Conservation (phyloP, 2,113 vertebrate species). For the Notechis scutatus region DNA sequence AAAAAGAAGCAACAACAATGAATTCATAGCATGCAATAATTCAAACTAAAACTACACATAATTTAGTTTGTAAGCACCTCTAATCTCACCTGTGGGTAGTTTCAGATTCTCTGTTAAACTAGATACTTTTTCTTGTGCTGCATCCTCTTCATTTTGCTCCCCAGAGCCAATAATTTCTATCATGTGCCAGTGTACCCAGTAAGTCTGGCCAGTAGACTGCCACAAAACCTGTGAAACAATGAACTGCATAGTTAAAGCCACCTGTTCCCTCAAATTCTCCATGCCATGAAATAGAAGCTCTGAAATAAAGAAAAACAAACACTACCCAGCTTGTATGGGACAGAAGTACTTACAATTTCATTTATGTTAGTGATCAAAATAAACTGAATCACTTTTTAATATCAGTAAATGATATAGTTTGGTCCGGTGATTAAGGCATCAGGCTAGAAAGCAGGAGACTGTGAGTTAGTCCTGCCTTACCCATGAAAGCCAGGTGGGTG, state of each 20-base stretch:
- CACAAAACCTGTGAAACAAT: conserved; percentile 80
- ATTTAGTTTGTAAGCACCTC: not conserved
- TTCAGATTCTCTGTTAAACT: conserved; percentile 69
- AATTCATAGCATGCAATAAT: not conserved
- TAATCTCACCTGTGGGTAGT: conserved; percentile 69
- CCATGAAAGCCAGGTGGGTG: not conserved
- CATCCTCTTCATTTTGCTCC: conserved; percentile 68
- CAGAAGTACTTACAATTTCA: not conserved
- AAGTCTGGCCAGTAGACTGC: conserved; percentile 80
- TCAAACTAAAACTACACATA: not conserved
- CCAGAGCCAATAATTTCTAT: conserved; percentile 82
- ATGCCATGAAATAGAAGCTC: not conserved
- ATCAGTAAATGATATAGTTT: not conserved
- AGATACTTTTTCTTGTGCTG: conserved; percentile 70
- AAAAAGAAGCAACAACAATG: not conserved
- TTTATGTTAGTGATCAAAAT: not conserved
- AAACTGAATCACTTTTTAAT: not conserved
- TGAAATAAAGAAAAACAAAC: not conserved
- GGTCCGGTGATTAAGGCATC: not conserved
- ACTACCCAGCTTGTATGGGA: not conserved
- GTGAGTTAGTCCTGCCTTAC: not conserved
- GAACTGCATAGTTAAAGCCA: not conserved
- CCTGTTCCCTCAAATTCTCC: not conserved
- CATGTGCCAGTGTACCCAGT: conserved; percentile 90
- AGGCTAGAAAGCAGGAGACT: not conserved